Base-by-base conservation (phyloP, 2,113 vertebrate species). In the Ammodytes dubius region DNA sequence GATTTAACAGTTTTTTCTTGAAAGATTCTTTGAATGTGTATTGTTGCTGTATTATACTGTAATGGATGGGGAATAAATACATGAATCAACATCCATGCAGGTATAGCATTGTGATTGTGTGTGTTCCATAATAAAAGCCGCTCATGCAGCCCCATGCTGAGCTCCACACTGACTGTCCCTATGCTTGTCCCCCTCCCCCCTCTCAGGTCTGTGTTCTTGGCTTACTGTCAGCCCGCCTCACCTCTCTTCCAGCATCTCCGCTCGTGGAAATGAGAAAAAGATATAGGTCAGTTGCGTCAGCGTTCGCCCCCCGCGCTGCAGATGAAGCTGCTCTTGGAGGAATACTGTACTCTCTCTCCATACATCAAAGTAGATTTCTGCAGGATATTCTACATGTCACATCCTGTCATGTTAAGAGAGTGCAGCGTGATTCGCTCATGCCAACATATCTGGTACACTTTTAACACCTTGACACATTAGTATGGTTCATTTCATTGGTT, bases 261-360 rank as follows among this genome's bases (percentile, higher is more conserved):
- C 70, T 72, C 57, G 56, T 64, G 69, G 64, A 63, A 49, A 52
- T 50, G 35, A 64, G 67, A 79, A 91, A 64, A 64, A 79, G 91
- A 93, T 91, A 71, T 92, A 90, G 88, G 92, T 93, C 92, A 94
- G 86, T 85, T 77, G 73, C 82, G 61, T 78, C 68, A 59, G 49
- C 12, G 1, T 13, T 79, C 13, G 2, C 27, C 58, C 53, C 61
- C 54, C 71, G 15, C 75, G 74, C 46, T 77, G 78, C 88, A 81
- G 79, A 88, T 56, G 53, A 68, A 81, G 37, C 70, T 39, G 13
- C 70, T 80, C 65, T 11, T 3, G 42, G 45, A 74, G 75, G 56
- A 79, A 69, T 40, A 57, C 49, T 71, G 64, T 40, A 42, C 40
- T 50, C 47, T 52, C 40, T 50, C 47, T 52, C 5, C 14, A 2